Conservation (phyloP, 2,888 invertebrate species). For the Pterostichus madidus region DNA sequence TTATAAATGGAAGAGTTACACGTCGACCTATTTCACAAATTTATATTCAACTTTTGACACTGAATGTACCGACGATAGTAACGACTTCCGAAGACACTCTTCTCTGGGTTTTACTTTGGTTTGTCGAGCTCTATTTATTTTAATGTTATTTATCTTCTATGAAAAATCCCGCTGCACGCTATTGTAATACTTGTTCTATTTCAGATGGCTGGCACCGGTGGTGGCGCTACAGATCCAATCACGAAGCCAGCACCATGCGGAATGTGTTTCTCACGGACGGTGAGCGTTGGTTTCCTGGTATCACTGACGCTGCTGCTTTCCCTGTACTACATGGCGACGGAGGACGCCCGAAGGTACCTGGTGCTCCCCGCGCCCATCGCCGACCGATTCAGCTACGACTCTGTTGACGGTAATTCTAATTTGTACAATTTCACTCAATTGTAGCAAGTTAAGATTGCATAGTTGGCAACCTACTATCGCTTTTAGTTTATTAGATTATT, state of each 20-base stretch:
- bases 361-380: slow-evolving; percentile 8
- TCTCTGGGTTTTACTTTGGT: too few species aligned
- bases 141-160: too few species aligned
- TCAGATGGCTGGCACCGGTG: slow-evolving; percentile 46
- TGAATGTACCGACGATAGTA: too few species aligned
- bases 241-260: background rate
- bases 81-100: too few species aligned
- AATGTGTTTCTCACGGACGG: slow-evolving; percentile 44
- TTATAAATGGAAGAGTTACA: too few species aligned
- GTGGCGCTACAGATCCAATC: slow-evolving; percentile 17
- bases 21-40: too few species aligned
- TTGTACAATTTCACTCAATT: slow-evolving; percentile 26
- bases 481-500: background rate
- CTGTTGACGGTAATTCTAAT: slow-evolving; percentile 53
- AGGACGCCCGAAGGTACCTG: slow-evolving; percentile 50
- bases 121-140: too few species aligned
- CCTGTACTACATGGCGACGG: slow-evolving; percentile 65
- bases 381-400: slow-evolving; percentile 20
- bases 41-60: too few species aligned
- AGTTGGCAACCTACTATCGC: background rate
- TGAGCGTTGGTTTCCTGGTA: slow-evolving; percentile 57
- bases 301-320: slow-evolving; percentile 63
- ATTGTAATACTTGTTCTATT: background rate
- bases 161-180: too few species aligned
- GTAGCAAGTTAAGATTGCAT: background rate